Evolutionary conservation across 1,140 invertebrate genomes (phyloP).

Genomic region (Protaetia brevitarsis): DNA sequence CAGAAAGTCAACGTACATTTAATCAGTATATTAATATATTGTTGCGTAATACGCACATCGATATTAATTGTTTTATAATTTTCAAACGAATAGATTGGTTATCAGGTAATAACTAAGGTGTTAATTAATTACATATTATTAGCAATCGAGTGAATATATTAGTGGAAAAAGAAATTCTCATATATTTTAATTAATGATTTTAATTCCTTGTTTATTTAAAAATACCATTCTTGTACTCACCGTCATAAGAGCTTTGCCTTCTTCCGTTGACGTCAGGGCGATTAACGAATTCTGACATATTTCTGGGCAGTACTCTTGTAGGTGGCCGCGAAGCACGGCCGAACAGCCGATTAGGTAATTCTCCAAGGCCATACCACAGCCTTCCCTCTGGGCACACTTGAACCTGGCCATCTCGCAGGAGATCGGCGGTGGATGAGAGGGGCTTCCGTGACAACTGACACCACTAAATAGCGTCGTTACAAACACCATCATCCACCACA

Average conservation of each 20-base stretch:
- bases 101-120: no score
- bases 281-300: conserved; percentile 72
- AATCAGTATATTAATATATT: no score
- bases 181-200: no score
- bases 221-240: no score
- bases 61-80: no score
- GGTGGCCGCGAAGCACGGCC: conserved; percentile 58
- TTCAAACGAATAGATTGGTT: no score
- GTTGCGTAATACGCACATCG: no score
- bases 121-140: no score
- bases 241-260: conserved; percentile 70
- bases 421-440: conserved; percentile 44
- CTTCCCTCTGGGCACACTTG: conserved; percentile 68
- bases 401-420: conserved; percentile 66
- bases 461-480: conserved; percentile 40
- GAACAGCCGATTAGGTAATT: conserved; percentile 72
- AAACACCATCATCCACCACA: conserved; percentile 48
- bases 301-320: conserved; percentile 59
- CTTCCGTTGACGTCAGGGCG: conserved; percentile 71
- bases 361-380: conserved; percentile 70
- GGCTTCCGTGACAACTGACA: conserved; percentile 29
- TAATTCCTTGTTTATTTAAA: no score
- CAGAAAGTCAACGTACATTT: no score
- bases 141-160: no score
- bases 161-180: no score